Evolutionary conservation across 2,797 vertebrate species (phyloP), one percentile per base, ranked within the genome.

Genomic region (Avahi laniger): DNA sequence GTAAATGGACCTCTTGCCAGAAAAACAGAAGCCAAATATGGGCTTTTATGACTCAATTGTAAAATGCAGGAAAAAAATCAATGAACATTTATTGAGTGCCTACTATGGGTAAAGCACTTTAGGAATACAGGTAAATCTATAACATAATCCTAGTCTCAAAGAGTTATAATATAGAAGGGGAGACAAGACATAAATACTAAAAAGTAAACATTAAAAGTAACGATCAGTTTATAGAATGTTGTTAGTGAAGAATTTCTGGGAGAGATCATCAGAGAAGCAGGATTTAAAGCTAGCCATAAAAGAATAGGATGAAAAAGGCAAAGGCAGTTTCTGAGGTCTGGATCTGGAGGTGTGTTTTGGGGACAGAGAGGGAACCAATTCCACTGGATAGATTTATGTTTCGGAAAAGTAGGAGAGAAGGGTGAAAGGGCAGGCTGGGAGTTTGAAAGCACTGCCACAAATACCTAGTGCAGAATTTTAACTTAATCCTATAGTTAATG

Each of bases 21-120:
- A 90, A 94, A 80, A 96, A 72, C 81, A 90, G 61, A 69, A 94
- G 84, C 61, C 75, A 92, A 82, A 50, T 38, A 38, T 13, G 28
- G 50, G 46, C 6, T 94, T 84, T 75, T 75, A 46, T 17, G 65
- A 87, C 24, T 59, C 20, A 6, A n/a, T 28, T 75, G 35, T 93
- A 94, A 94, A 95, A 82, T 59, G n/a, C 63, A 88, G 63, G 67
- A 28, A 41, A 61, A 57, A 20, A 20, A 38, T 43, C 41, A 35
- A 14, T 38, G 35, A 91, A 38, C 80, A 76, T 67, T 69, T 69
- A 73, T 18, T 48, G n/a, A 85, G 46, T 28, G 18, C 33, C 81
- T 84, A 30, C 13, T 48, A 18, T 1, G 28, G 41, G 57, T 33
- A 61, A 81, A 93, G 57, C 78, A 82, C 61, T 3, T 52, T 35